These are phyloP conservation scores for Aphyosemion australe DNA, from an alignment of 2,113 vertebrate genomes.

Conservation along the genomic window DNA sequence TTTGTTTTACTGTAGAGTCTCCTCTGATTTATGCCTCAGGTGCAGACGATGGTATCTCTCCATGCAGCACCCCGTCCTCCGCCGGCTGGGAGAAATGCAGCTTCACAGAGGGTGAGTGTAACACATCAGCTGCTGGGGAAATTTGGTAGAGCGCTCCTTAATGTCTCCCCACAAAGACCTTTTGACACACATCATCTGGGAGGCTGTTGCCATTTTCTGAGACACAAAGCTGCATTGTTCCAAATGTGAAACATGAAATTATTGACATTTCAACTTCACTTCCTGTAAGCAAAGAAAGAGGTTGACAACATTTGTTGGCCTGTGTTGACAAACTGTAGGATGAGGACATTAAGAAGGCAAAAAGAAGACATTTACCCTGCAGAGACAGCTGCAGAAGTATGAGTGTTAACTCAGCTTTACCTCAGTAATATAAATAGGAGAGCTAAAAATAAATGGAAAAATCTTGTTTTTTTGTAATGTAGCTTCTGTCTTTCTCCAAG, in stretches of 20 bases:
- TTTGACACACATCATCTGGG: slow-evolving; percentile 1
- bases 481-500: slow-evolving; percentile 69
- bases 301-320: not conserved
- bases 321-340: slow-evolving; percentile 23
- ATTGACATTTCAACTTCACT: slow-evolving; percentile 37
- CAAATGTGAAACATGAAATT: slow-evolving; percentile 38
- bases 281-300: slow-evolving; percentile 4
- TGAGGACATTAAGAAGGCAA: not conserved
- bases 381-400: slow-evolving; percentile 1
- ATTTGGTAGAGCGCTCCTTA: not conserved
- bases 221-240: not conserved
- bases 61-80: slow-evolving; percentile 73
- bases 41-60: slow-evolving; percentile 72
- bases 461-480: slow-evolving; percentile 38
- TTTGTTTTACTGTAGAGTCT: too few species aligned
- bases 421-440: slow-evolving; percentile 16
- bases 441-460: slow-evolving; percentile 9
- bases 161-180: slow-evolving; percentile 12
- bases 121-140: slow-evolving; percentile 1
- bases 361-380: slow-evolving; percentile 2
- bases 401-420: slow-evolving; percentile 2
- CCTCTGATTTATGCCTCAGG: slow-evolving; percentile 51
- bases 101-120: slow-evolving; percentile 79
- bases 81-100: slow-evolving; percentile 73
- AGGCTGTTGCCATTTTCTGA: slow-evolving; percentile 6